Evolutionary conservation across 37 sponge, comb jelly and placozoan species (phyloP).

Genomic region (Mnemiopsis leidyi): DNA sequence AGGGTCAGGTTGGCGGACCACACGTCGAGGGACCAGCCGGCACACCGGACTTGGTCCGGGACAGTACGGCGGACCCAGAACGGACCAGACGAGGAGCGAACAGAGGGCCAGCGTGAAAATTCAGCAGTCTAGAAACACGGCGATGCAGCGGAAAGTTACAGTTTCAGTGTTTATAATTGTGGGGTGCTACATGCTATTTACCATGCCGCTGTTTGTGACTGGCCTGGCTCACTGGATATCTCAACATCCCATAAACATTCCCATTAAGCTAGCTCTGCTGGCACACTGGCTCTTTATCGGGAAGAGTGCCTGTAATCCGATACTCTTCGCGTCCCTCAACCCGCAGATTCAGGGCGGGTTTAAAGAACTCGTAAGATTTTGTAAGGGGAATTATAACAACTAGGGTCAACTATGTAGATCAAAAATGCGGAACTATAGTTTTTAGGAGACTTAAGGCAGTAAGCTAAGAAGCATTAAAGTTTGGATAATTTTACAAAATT

Average conservation of each 20-base stretch:
- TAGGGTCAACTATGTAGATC: too few species aligned
- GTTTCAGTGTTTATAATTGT: slow-evolving; percentile 55
- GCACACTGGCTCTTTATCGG: slow-evolving; percentile 62
- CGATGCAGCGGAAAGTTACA: slow-evolving; percentile 47
- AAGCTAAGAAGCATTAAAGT: too few species aligned
- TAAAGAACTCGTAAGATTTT: slow-evolving; percentile 25
- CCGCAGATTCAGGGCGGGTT: slow-evolving; percentile 51
- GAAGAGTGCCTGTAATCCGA: slow-evolving; percentile 61
- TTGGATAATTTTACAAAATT: too few species aligned
- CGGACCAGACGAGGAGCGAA: background rate
- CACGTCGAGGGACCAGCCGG: background rate
- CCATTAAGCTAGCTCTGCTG: background rate
- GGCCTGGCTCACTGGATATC: slow-evolving; percentile 20
- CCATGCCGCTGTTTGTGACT: slow-evolving; percentile 41
- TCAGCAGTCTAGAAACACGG: background rate
- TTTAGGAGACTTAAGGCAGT: too few species aligned
- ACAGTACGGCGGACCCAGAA: background rate
- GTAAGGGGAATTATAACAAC: too few species aligned
- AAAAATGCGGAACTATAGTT: too few species aligned
- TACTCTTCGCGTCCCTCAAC: slow-evolving; percentile 14
- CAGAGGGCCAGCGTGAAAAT: background rate
- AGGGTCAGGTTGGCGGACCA: background rate
- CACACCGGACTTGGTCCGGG: background rate
- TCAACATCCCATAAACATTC: background rate
- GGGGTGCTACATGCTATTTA: slow-evolving; percentile 50